A percentile compares a stretch with the other conserved stretches of the same genome.
Evolutionary conservation across 2,888 invertebrate species (phyloP).

Genomic region (Terebella lapidaria): DNA sequence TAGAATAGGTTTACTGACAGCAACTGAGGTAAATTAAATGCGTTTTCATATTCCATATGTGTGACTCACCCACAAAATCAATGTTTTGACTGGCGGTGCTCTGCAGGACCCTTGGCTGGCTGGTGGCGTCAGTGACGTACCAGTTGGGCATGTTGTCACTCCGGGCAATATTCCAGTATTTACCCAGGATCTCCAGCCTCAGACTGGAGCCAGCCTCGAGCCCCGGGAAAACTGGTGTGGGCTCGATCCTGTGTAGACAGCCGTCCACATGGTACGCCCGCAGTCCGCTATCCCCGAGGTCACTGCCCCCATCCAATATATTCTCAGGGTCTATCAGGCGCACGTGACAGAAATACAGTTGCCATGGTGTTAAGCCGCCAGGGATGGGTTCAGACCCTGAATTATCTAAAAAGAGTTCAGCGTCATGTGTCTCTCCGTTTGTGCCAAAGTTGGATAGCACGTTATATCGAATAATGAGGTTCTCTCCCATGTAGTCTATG

Average conservation of each 20-base stretch:
- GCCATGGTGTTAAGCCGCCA: no score
- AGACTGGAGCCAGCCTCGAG: conserved; percentile 2
- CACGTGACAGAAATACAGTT: neutral
- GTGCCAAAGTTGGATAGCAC: no score
- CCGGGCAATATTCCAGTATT: conserved; percentile 14
- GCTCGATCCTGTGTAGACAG: conserved; percentile 7
- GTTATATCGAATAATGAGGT: no score
- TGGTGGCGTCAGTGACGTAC: conserved; percentile 12
- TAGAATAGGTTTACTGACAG: no score
- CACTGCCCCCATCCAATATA: neutral
- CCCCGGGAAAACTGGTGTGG: conserved; percentile 2
- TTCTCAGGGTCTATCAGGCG: neutral
- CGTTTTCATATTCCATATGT: no score
- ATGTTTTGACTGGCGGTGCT: conserved; percentile 18
- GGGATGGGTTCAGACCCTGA: no score
- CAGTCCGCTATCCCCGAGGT: neutral
- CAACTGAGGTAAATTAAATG: no score
- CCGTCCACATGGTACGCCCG: conserved; percentile 18
- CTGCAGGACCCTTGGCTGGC: conserved; percentile 5
- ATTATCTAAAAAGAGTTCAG: no score
- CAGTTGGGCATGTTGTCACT: conserved; percentile 26
- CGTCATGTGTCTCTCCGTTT: no score
- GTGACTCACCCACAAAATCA: conserved; percentile 16
- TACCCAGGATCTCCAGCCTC: neutral
- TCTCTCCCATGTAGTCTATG: no score